These are phyloP conservation scores for Hybos culiciformis DNA, from an alignment of 2,888 invertebrate genomes.

Conservation along the genomic window DNA sequence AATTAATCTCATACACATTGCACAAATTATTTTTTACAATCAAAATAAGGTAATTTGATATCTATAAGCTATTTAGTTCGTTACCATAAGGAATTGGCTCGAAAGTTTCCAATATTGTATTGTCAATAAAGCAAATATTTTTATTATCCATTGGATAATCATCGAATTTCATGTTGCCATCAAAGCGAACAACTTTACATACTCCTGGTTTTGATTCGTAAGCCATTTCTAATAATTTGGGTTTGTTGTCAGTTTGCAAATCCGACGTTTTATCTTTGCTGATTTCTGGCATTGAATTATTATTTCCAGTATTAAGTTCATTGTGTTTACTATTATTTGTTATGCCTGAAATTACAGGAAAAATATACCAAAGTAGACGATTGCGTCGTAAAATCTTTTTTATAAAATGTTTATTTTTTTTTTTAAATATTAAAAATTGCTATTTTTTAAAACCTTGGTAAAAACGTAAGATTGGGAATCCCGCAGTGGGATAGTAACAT, in stretches of 20 bases:
- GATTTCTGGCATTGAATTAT: slow-evolving; percentile 15
- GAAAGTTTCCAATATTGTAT: slow-evolving; percentile 34
- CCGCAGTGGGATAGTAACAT: too few species aligned
- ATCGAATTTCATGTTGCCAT: slow-evolving; percentile 31
- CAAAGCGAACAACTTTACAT: slow-evolving; percentile 35
- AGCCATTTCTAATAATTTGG: too few species aligned
- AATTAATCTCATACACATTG: too few species aligned
- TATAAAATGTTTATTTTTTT: too few species aligned
- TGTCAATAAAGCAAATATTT: slow-evolving; percentile 33
- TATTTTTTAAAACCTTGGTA: too few species aligned
- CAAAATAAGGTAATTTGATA: too few species aligned
- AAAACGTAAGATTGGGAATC: too few species aligned
- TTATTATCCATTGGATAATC: slow-evolving; percentile 32
- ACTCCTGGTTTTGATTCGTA: slow-evolving; percentile 33
- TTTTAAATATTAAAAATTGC: too few species aligned
- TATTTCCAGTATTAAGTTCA: slow-evolving; percentile 12
- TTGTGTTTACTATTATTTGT: slow-evolving; percentile 15
- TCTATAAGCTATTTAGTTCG: slow-evolving; percentile 29
- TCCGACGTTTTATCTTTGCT: slow-evolving; percentile 7
- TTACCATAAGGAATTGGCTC: slow-evolving; percentile 36
- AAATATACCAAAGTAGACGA: too few species aligned
- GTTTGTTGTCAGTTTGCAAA: slow-evolving; percentile 5
- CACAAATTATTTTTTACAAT: too few species aligned
- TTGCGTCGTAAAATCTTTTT: too few species aligned
- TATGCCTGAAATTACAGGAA: too few species aligned